Evolutionary conservation across 2,797 vertebrate genomes (phyloP).

Genomic region (Malurus splendens): DNA sequence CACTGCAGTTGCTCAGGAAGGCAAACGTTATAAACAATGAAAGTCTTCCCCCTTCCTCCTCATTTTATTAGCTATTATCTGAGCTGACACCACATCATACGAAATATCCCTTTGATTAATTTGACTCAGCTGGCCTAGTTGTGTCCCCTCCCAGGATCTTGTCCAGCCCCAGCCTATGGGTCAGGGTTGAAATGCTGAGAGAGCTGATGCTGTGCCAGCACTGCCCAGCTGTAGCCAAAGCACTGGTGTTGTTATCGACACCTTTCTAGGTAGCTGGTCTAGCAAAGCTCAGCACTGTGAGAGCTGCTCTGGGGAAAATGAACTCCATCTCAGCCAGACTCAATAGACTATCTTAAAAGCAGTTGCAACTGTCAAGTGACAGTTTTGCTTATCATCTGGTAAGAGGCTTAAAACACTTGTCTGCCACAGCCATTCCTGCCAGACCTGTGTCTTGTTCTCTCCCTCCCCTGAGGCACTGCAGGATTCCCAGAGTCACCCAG

Average conservation of each 20-base stretch:
- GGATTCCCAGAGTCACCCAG: not conserved
- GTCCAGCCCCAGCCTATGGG: not conserved
- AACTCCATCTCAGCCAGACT: not conserved
- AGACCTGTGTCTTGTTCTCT: not conserved
- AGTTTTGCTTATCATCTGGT: not conserved
- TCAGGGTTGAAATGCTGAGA: not conserved
- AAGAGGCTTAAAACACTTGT: not conserved
- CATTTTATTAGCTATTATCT: not conserved
- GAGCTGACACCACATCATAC: not conserved
- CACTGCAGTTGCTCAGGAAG: not conserved
- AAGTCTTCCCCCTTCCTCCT: not conserved
- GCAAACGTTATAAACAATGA: not conserved
- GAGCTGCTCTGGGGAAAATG: not conserved
- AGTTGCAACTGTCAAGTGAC: not conserved
- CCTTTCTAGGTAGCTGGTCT: too few relatives aligned
- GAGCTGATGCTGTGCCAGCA: rapidly evolving
- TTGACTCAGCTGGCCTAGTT: not conserved
- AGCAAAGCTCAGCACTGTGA: not conserved
- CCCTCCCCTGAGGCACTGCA: not conserved
- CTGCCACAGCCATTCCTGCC: not conserved
- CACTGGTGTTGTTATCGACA: not conserved
- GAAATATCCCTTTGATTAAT: not conserved
- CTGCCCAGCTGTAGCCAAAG: not conserved
- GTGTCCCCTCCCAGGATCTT: not conserved
- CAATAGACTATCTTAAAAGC: not conserved